A percentile compares a stretch with the other conserved stretches of the same genome.
phyloP scores from a whole-genome alignment of 2,888 invertebrate species.

The Spatulosminthurus flaviceps region DNA sequence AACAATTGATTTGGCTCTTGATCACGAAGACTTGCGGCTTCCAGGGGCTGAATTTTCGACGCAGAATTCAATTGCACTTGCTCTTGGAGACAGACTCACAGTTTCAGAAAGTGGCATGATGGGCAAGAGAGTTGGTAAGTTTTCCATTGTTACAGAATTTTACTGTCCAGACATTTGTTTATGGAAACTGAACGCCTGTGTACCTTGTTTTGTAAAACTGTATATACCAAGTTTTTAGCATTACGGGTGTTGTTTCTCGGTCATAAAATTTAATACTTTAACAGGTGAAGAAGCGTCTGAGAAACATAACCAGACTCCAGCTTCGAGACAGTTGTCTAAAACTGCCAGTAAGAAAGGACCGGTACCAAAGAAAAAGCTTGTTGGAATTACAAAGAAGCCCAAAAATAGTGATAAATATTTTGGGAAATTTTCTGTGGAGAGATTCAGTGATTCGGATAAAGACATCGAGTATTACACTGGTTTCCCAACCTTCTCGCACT shows the following conservation, averaged over 20 bases:
- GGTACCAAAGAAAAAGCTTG: slow-evolving; percentile 50
- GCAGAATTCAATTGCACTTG: background rate
- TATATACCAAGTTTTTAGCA: too few species aligned
- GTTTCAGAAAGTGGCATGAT: background rate
- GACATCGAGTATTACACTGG: slow-evolving; percentile 63
- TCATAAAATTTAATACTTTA: background rate
- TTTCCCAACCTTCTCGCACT: slow-evolving; percentile 57
- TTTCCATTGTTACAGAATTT: too few species aligned
- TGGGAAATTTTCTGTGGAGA: slow-evolving; percentile 60
- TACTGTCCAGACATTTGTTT: too few species aligned
- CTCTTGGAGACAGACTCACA: background rate
- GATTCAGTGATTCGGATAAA: slow-evolving; percentile 59
- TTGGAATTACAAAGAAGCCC: slow-evolving; percentile 56
- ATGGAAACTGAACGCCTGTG: too few species aligned
- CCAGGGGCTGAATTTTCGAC: slow-evolving; percentile 19
- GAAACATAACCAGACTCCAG: background rate
- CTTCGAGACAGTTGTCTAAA: slow-evolving; percentile 16
- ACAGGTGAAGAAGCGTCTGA: background rate
- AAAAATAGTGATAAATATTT: slow-evolving; percentile 57
- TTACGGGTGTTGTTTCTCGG: too few species aligned
- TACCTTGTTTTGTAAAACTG: too few species aligned
- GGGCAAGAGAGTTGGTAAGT: too few species aligned
- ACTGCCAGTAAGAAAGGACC: slow-evolving; percentile 30
- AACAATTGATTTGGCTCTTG: slow-evolving; percentile 19
- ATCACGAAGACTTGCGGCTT: slow-evolving; percentile 7